Evolutionary conservation across 2,113 vertebrate genomes (phyloP).

Genomic region (Phrynosoma platyrhinos): DNA sequence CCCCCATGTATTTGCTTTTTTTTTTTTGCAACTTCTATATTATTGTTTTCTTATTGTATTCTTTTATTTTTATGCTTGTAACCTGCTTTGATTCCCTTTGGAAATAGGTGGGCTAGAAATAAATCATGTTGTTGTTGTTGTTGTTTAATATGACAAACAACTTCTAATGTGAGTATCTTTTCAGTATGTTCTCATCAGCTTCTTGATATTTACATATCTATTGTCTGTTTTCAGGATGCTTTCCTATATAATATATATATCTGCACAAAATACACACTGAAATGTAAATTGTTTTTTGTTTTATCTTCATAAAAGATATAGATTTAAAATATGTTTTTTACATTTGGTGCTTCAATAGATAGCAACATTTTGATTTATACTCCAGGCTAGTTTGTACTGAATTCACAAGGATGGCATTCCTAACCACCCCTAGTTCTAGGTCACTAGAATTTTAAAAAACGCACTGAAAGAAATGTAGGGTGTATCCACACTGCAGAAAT

Average conservation of each 20-base stretch:
- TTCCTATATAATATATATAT: background rate
- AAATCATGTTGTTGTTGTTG: too few species aligned
- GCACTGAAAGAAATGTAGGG: background rate
- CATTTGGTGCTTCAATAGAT: background rate
- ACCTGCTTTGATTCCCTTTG: too few species aligned
- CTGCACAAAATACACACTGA: background rate
- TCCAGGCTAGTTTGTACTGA: background rate
- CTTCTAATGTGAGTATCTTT: background rate
- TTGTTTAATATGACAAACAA: too few species aligned
- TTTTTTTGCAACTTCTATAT: too few species aligned
- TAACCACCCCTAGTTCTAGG: background rate
- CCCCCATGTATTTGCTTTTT: too few species aligned
- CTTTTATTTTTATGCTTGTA: too few species aligned
- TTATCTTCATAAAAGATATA: background rate
- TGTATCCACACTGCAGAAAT: too few species aligned
- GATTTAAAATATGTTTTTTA: background rate
- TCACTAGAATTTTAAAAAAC: background rate
- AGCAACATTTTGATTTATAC: background rate
- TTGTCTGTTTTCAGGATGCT: background rate
- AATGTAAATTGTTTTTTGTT: background rate
- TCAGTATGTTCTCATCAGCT: background rate
- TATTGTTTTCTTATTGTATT: too few species aligned
- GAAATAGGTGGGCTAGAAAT: too few species aligned
- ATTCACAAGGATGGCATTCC: background rate
- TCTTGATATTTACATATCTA: constrained; percentile 5